Base-by-base conservation (phyloP, 2,797 vertebrate species). In the Hirundo rustica region DNA sequence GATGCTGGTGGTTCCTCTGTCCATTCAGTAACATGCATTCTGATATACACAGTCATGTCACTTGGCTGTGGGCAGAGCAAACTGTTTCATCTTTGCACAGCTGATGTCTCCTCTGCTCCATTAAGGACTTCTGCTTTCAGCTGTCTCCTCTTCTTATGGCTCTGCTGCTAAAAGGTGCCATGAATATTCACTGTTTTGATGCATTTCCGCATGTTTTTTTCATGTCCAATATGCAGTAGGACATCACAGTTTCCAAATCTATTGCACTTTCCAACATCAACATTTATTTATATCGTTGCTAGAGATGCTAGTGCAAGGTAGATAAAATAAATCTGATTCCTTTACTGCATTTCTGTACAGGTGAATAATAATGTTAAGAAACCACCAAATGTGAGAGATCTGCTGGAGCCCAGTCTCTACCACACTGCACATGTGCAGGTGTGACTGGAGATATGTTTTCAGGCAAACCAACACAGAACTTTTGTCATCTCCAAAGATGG, bases 171-270 rank as follows among this genome's bases (percentile, higher is more conserved):
- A 58, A 89, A 85, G 40, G 16, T 88, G 44, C 22, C 55, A 53
- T 75, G 47, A 92, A 67, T 93, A 74, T 73, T 86, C 65, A 36
- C 40, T 61, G 38, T 11, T 77, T 68, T 70, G 34, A 55, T 92
- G 80, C 64, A 82, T 91, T 83, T 86, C 73, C 89, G 40, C 48
- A 48, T 84, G 48, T 42, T 95, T 84, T 92, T 67, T 86, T 92
- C 45, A 10, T 19, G 45, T 60, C 62, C 16, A 5, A 22, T 67
- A 29, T 70, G 12, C 40, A 65, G 50, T 25, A 85, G 44, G n/a
- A 67, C 47, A 76, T 60, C 42, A 26, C 36, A 51, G 38, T 93
- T 93, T 90, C 62, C 54, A 81, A 70, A 77, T 67, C 42, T 30
- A 27, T 66, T 81, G 23, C 38, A 29, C 27, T 76, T 88, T 40